phyloP scores from a whole-genome alignment of 2,113 vertebrate species.

The Elaphurus davidianus region DNA sequence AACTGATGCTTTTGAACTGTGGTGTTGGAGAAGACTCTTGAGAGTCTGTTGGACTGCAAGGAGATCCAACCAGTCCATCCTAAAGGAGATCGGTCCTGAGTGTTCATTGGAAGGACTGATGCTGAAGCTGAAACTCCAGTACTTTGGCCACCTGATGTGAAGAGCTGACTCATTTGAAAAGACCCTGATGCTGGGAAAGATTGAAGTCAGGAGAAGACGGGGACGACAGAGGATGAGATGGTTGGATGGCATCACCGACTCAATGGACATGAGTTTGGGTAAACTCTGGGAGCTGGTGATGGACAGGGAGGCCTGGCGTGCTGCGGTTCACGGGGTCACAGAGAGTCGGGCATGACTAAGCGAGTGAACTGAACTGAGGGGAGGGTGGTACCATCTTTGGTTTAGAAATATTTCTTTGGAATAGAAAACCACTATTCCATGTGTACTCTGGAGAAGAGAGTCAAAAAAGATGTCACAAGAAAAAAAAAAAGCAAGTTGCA shows the following conservation, averaged over 20 bases:
- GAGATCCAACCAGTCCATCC: not conserved
- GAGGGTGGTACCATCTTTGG: not conserved
- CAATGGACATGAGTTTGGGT: not conserved
- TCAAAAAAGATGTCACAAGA: not conserved
- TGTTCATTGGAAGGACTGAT: not conserved
- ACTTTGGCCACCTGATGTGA: not conserved
- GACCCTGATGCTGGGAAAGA: not conserved
- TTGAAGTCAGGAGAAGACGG: not conserved
- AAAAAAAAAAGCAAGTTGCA: not conserved
- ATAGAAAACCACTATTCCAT: not conserved
- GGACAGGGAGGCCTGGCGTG: not conserved
- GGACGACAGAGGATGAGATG: not conserved
- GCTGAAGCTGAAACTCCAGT: not conserved
- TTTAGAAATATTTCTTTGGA: not conserved
- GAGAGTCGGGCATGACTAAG: not conserved
- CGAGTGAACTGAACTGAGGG: not conserved
- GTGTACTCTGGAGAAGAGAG: not conserved
- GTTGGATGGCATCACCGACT: not conserved
- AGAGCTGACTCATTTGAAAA: not conserved
- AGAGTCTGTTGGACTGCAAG: not conserved
- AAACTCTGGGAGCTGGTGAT: not conserved
- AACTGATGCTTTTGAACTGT: not conserved
- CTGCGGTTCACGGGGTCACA: not conserved
- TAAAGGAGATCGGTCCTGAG: not conserved
- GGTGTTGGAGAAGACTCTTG: not conserved